Evolutionary conservation across 2,113 vertebrate species (phyloP).

Genomic region (Anguilla rostrata): DNA sequence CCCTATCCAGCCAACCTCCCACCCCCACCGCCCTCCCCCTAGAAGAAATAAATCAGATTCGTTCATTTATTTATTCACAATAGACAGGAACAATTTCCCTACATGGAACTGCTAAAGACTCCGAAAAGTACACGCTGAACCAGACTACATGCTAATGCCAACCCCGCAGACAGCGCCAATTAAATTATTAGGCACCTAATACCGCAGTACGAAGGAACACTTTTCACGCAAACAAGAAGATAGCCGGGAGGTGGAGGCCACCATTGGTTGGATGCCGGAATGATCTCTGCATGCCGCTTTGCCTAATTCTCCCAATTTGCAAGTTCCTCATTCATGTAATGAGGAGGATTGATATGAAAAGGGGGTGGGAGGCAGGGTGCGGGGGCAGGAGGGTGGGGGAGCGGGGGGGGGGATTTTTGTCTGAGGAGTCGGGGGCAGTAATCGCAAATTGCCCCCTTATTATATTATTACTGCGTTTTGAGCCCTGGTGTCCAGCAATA

Average conservation of each 20-base stretch:
- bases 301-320: neutral
- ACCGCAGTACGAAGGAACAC: neutral
- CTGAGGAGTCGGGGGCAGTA: constrained; percentile 23
- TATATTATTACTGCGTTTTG: constrained; percentile 32
- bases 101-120: neutral
- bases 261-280: neutral
- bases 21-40: too few relatives aligned
- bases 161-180: neutral
- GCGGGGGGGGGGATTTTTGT: neutral
- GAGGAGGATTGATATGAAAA: neutral
- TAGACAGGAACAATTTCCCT: neutral
- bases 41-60: too few relatives aligned
- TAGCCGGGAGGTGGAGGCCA: neutral
- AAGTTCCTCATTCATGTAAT: neutral
- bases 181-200: neutral
- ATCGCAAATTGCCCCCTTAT: constrained; percentile 40
- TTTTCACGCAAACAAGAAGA: neutral
- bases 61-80: neutral
- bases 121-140: neutral
- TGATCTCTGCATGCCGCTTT: neutral
- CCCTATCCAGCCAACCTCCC: too few relatives aligned
- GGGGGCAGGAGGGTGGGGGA: neutral
- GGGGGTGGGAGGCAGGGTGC: neutral
- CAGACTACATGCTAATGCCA: neutral
- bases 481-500: constrained; percentile 24